A percentile compares a stretch with the other conserved stretches of the same genome.
Evolutionary conservation across 1,140 invertebrate species (phyloP).

Genomic region (Camponotus vicinus): DNA sequence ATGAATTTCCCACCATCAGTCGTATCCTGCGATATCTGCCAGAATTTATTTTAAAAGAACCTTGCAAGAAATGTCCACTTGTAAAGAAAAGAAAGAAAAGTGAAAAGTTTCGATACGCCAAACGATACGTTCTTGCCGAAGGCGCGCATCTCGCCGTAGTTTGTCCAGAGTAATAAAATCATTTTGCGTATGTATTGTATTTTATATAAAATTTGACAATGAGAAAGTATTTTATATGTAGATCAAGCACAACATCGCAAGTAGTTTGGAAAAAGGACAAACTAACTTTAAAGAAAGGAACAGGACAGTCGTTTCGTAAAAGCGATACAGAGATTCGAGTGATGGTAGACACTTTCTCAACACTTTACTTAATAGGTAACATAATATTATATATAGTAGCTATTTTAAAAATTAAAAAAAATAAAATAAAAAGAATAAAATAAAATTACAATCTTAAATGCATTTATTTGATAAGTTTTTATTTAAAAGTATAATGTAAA

Average conservation of each 20-base stretch:
- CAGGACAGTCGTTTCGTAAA: conserved; percentile 81
- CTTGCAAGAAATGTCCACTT: conserved; percentile 83
- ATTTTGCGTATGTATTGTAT: neutral
- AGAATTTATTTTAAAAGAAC: conserved; percentile 84
- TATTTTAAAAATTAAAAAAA: neutral
- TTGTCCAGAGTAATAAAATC: conserved; percentile 85
- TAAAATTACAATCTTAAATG: neutral
- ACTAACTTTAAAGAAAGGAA: conserved; percentile 81
- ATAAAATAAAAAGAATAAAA: neutral
- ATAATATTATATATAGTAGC: neutral
- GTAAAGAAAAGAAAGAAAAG: conserved; percentile 82
- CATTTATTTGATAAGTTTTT: conserved; percentile 19
- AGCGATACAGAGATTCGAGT: conserved; percentile 83
- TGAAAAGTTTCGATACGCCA: conserved; percentile 85
- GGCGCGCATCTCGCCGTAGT: conserved; percentile 85
- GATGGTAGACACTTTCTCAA: conserved; percentile 87
- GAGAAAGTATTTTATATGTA: conserved; percentile 56
- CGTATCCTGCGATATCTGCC: conserved; percentile 84
- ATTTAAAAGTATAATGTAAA: neutral
- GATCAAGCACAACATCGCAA: conserved; percentile 81
- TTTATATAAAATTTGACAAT: neutral
- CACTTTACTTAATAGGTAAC: conserved; percentile 86
- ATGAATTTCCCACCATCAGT: conserved; percentile 84
- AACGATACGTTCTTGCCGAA: conserved; percentile 84
- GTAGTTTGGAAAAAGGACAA: conserved; percentile 86